Evolutionary conservation across 2,113 vertebrate species (phyloP), one percentile per base, ranked within the genome.

Genomic region (Toxotes chatareus): DNA sequence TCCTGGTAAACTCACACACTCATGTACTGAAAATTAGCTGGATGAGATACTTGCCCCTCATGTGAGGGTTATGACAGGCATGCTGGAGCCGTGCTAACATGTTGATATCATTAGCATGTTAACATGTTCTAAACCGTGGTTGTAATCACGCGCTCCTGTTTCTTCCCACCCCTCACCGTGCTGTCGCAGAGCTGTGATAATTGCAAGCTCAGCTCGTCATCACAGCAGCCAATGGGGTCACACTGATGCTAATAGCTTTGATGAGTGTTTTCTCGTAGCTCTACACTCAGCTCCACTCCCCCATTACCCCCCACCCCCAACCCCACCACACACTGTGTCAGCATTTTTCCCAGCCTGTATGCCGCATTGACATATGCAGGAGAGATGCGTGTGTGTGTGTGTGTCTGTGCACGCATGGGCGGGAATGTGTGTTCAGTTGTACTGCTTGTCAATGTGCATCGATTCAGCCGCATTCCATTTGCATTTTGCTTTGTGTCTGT

Each of bases 201-300:
- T n/a, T 61, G 64, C 42, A 14, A 38, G 69, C 71, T 79, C 59
- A 75, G 88, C 85, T 76, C 38, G 78, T 79, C 19, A 11, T 68
- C 84, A 73, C 36, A 40, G 79, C 78, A 83, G 63, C 75, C 84
- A 87, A 6, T 80, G 63, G 61, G 87, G 87, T 91, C 86, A 77
- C 46, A 38, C 72, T 31, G 64, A 88, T 83, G 71, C 62, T 77
- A 87, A 91, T 72, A 76, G 82, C 86, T 80, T 56, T 85, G 83
- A 93, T 89, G 82, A 72, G 76, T 85, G 77, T 82, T 89, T 86
- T 76, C 74, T 83, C 72, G 27, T 73, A 47, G 73, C 80, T 76
- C 80, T 38, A 40, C 70, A 42, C 62, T 80, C 42, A 7, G 73
- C 73, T 73, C 64, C 77, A 51, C 73, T 76, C 76, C 82, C 73